These are phyloP conservation scores for Rhineura floridana DNA, from an alignment of 2,113 vertebrate species.

Conservation along the genomic window DNA sequence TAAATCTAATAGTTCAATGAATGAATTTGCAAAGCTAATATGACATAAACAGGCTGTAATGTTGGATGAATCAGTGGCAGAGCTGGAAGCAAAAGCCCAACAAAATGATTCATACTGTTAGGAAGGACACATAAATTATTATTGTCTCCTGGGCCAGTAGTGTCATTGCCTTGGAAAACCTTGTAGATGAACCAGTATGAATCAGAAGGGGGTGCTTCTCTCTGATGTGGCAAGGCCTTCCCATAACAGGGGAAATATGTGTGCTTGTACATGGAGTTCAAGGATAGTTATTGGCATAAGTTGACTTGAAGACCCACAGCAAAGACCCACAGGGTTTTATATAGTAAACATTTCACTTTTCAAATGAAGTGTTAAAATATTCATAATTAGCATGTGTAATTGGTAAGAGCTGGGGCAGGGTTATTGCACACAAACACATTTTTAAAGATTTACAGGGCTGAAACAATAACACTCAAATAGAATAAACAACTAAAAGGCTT, in stretches of 20 bases:
- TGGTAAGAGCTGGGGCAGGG: not conserved
- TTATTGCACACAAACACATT: not conserved
- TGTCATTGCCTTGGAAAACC: not conserved
- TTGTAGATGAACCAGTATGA: not conserved
- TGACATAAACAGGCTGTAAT: not conserved
- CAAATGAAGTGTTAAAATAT: not conserved
- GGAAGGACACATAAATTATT: not conserved
- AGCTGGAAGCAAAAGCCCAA: not conserved
- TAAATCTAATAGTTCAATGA: not conserved
- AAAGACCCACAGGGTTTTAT: not conserved
- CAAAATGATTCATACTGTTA: not conserved
- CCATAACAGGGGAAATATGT: conserved; percentile 11
- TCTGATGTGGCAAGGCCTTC: not conserved
- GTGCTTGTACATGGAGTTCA: not conserved
- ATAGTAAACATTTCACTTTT: not conserved
- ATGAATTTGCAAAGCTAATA: not conserved
- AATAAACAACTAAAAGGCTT: not conserved
- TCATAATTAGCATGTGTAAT: not conserved
- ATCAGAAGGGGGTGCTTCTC: conserved; percentile 5
- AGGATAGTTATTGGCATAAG: not conserved
- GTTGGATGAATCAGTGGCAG: not conserved
- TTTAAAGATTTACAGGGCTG: not conserved
- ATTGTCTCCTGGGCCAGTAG: not conserved
- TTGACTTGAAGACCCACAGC: not conserved
- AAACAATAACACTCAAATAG: not conserved